Evolutionary conservation across 1,140 invertebrate genomes (phyloP).

Genomic region (Brachionus paranguensis): DNA sequence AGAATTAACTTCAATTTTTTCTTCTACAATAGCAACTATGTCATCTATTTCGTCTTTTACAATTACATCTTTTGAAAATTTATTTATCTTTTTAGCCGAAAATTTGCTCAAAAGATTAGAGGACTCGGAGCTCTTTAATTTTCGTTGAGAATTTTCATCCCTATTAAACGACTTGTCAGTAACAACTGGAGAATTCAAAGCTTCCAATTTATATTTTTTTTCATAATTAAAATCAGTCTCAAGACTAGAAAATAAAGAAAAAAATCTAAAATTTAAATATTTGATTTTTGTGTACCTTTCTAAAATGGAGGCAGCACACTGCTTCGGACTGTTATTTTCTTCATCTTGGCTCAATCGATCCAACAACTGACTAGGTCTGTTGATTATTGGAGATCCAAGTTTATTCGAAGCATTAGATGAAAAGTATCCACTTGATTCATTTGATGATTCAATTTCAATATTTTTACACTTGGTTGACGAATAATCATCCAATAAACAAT

Average conservation of each 20-base stretch:
- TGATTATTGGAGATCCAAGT: neutral
- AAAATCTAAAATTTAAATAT: neutral
- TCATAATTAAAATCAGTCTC: conserved; percentile 10
- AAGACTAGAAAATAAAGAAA: neutral
- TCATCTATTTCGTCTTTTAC: neutral
- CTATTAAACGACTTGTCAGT: neutral
- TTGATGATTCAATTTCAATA: neutral
- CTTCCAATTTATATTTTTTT: neutral
- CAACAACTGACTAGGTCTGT: neutral
- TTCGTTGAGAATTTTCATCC: neutral
- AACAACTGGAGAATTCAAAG: neutral
- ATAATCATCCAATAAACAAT: conserved; percentile 23
- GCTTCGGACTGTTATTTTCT: neutral
- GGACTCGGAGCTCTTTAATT: neutral
- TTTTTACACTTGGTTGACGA: neutral
- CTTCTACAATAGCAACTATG: neutral
- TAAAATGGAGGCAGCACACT: neutral
- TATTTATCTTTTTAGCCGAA: neutral
- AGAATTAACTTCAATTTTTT: neutral
- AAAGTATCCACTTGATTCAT: conserved; percentile 23
- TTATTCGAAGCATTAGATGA: neutral
- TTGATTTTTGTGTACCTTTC: neutral
- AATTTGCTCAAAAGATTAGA: neutral
- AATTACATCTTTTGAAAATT: neutral
- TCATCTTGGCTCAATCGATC: neutral